These are phyloP conservation scores for Tragulus kanchil DNA, from an alignment of 2,113 vertebrate species.

Conservation along the genomic window DNA sequence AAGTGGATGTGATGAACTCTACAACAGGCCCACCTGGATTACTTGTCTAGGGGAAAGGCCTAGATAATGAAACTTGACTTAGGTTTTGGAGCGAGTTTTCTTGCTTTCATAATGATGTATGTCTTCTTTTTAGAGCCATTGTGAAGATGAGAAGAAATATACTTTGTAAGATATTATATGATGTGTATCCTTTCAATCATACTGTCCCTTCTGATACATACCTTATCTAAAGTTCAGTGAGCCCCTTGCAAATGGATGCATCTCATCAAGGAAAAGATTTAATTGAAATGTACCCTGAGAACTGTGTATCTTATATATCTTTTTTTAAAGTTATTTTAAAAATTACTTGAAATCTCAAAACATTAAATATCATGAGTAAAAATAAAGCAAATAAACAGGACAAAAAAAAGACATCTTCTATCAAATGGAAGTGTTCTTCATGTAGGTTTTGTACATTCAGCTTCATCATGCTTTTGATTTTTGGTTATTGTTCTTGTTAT, in stretches of 20 bases:
- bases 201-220: too few species aligned
- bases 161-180: neutral
- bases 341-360: neutral
- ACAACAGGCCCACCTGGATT: neutral
- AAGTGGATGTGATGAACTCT: neutral
- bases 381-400: neutral
- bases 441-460: neutral
- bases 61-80: neutral
- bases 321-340: constrained; percentile 13
- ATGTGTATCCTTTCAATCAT: neutral
- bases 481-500: neutral
- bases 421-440: neutral
- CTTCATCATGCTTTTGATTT: neutral
- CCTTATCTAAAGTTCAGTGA: neutral
- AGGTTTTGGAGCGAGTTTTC: neutral
- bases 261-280: neutral
- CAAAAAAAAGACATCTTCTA: neutral
- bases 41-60: accelerated
- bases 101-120: neutral
- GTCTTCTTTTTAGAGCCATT: neutral
- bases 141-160: neutral
- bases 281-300: neutral
- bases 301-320: neutral
- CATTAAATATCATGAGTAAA: neutral
- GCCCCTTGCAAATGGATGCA: neutral